A percentile compares a stretch with the other conserved stretches of the same genome.
Conservation (phyloP, 2,888 invertebrate genomes). For the Autographa pulchrina region DNA sequence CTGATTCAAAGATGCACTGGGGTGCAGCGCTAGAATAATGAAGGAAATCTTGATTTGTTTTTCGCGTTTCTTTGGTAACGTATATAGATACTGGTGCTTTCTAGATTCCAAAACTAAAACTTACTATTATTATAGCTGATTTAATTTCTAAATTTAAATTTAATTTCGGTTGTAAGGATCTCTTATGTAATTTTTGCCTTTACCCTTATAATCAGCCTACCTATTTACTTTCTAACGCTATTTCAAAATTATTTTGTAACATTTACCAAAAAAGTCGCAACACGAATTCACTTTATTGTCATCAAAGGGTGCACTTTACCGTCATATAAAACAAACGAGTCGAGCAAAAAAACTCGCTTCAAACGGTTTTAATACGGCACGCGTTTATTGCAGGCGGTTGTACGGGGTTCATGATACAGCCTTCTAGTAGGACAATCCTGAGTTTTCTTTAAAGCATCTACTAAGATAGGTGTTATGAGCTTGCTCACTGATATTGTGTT, state of each 20-base stretch:
- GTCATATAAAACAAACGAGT: slow-evolving; percentile 45
- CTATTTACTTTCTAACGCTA: background rate
- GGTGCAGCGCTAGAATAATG: no score
- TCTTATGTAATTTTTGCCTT: no score
- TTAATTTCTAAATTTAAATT: no score
- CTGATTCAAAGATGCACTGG: no score
- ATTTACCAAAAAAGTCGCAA: slow-evolving; percentile 37
- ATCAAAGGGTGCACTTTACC: slow-evolving; percentile 57
- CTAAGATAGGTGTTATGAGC: background rate
- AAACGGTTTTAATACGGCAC: slow-evolving; percentile 64
- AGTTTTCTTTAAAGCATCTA: background rate
- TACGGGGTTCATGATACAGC: background rate
- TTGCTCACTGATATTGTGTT: no score
- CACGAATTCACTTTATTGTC: slow-evolving; percentile 50
- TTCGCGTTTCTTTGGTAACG: no score
- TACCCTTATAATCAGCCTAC: no score
- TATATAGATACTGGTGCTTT: no score
- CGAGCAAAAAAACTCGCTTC: slow-evolving; percentile 59
- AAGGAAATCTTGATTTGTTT: no score
- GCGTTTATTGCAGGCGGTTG: slow-evolving; percentile 55
- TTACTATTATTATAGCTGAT: no score
- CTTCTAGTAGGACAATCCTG: background rate
- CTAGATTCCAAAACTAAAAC: no score
- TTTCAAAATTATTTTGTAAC: slow-evolving; percentile 1
- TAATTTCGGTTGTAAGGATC: no score